Evolutionary conservation across 2,113 vertebrate species (phyloP).

Genomic region (Echinops telfairi): DNA sequence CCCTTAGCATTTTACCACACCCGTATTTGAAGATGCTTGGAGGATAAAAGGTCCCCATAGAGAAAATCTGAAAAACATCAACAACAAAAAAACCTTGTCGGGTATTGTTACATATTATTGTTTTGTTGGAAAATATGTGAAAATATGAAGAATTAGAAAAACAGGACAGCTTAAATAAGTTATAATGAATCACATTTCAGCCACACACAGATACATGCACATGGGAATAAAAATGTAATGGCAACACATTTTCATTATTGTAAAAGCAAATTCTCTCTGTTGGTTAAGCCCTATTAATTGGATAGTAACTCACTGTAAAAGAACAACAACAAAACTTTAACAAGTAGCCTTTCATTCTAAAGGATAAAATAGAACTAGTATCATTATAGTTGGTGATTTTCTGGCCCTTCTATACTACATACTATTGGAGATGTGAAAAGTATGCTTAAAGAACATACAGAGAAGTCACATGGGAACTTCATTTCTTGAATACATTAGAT

Average conservation of each 20-base stretch:
- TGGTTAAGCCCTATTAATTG: conserved; percentile 87
- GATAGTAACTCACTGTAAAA: conserved; percentile 82
- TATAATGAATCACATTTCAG: conserved; percentile 83
- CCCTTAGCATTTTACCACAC: conserved; percentile 84
- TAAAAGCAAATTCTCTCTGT: conserved; percentile 87
- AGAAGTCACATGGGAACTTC: conserved; percentile 70
- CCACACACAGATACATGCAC: conserved; percentile 60
- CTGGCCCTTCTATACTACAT: conserved; percentile 22
- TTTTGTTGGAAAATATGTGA: conserved; percentile 87
- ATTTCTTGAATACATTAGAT: conserved; percentile 44
- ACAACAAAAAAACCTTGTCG: conserved; percentile 76
- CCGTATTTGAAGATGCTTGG: conserved; percentile 77
- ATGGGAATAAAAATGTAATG: conserved; percentile 86
- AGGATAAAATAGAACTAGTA: conserved; percentile 83
- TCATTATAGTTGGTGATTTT: conserved; percentile 47
- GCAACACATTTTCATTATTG: conserved; percentile 87
- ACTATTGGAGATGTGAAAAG: conserved; percentile 72
- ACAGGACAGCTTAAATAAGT: conserved; percentile 86
- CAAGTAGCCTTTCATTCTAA: conserved; percentile 82
- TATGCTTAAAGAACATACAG: conserved; percentile 72
- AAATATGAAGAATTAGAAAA: conserved; percentile 88
- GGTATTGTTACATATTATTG: conserved; percentile 88
- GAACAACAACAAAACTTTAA: conserved; percentile 83
- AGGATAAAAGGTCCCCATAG: conserved; percentile 84
- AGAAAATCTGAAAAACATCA: conserved; percentile 71